Evolutionary conservation across 2,797 vertebrate genomes (phyloP).

Genomic region (Lagothrix lagotricha): DNA sequence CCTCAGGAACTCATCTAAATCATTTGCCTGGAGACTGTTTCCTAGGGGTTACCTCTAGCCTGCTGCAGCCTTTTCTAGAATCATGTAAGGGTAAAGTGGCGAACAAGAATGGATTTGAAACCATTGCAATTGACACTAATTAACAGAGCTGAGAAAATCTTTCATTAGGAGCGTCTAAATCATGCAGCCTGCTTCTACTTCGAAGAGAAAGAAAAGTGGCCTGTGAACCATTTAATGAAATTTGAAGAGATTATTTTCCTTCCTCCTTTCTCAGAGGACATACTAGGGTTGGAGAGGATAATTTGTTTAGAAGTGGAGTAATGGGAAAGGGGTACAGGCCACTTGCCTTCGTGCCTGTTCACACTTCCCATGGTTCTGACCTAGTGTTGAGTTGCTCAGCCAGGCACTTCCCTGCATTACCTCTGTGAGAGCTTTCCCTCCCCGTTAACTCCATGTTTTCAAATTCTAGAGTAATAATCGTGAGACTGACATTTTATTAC

Average conservation of each 20-base stretch:
- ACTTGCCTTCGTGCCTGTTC: background rate
- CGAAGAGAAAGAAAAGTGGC: background rate
- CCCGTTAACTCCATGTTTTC: background rate
- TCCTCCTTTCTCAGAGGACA: background rate
- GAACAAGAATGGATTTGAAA: slow-evolving; percentile 82
- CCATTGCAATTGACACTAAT: slow-evolving; percentile 67
- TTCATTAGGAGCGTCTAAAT: slow-evolving; percentile 61
- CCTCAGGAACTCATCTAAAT: slow-evolving; percentile 75
- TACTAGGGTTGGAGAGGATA: background rate
- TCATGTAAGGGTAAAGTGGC: slow-evolving; percentile 75
- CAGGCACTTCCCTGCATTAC: background rate
- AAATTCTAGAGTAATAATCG: background rate
- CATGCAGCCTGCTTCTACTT: slow-evolving; percentile 4
- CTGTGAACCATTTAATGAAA: slow-evolving; percentile 55
- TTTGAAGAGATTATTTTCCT: slow-evolving; percentile 52
- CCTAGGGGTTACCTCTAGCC: slow-evolving; percentile 59
- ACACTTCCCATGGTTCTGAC: background rate
- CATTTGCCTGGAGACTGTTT: slow-evolving; percentile 74
- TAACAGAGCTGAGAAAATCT: slow-evolving; percentile 65
- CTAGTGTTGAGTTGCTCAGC: background rate
- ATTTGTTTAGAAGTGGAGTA: background rate
- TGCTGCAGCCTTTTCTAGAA: slow-evolving; percentile 72
- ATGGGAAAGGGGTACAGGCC: background rate
- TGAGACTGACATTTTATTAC: background rate
- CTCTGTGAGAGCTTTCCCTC: background rate